These are phyloP conservation scores for Meriones psammophilus DNA, from an alignment of 2,797 vertebrate species.

Conservation along the genomic window DNA sequence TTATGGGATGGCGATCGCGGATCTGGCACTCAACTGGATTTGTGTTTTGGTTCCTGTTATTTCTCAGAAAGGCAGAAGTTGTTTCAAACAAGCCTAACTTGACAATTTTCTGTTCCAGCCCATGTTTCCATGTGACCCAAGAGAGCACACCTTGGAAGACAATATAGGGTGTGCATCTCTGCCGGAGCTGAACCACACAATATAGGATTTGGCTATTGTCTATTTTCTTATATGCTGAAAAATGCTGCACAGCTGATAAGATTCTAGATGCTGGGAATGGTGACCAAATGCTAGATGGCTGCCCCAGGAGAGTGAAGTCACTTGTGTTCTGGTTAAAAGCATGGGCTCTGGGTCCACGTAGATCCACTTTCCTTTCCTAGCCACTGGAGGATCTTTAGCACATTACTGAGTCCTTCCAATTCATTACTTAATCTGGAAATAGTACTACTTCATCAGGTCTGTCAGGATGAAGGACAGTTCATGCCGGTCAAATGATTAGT, in stretches of 20 bases:
- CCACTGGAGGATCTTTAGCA: not conserved
- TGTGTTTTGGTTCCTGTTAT: not conserved
- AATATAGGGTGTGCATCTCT: not conserved
- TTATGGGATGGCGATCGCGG: not conserved
- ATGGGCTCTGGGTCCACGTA: not conserved
- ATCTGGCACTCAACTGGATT: not conserved
- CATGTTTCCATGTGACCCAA: not conserved
- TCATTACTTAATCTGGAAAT: not conserved
- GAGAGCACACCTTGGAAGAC: not conserved
- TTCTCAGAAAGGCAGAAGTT: not conserved
- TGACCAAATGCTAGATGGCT: no score
- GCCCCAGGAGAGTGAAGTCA: not conserved
- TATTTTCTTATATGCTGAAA: not conserved
- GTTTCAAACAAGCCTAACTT: not conserved
- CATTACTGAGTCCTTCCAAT: not conserved
- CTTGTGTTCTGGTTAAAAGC: not conserved
- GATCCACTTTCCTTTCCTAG: not conserved
- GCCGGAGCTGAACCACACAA: not conserved
- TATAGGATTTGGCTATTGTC: not conserved
- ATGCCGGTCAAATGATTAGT: not conserved
- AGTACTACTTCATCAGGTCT: not conserved
- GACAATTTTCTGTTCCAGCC: not conserved
- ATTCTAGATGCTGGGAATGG: not conserved
- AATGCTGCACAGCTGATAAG: not conserved
- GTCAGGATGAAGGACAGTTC: not conserved